Conservation (phyloP, 2,113 vertebrate species). For the Collichthys lucidus region DNA sequence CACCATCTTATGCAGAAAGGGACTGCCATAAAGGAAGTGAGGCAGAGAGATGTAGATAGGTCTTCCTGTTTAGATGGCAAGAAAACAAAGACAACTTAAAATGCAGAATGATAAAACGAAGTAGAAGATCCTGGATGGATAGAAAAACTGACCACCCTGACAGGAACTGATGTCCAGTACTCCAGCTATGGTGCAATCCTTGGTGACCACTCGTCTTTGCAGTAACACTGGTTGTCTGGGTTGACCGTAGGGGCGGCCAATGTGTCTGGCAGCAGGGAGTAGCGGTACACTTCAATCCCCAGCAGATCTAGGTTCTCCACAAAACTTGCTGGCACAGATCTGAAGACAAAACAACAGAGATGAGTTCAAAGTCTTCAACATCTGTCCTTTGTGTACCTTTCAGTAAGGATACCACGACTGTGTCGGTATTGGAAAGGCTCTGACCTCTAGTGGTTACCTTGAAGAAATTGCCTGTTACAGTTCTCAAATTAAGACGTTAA, state of each 20-base stretch:
- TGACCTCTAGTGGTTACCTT: slow-evolving; percentile 71
- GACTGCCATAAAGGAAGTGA: slow-evolving; percentile 91
- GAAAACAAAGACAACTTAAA: neutral
- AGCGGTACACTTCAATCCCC: slow-evolving; percentile 92
- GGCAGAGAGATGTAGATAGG: slow-evolving; percentile 92
- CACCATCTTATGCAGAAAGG: slow-evolving; percentile 66
- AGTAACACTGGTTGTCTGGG: slow-evolving; percentile 90
- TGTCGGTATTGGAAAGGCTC: slow-evolving; percentile 37
- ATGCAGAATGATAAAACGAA: neutral
- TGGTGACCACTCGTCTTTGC: slow-evolving; percentile 76
- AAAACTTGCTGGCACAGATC: slow-evolving; percentile 90
- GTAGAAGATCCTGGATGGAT: too few species aligned
- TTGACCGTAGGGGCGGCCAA: slow-evolving; percentile 87
- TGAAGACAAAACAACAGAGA: slow-evolving; percentile 61
- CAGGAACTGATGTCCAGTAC: slow-evolving; percentile 88
- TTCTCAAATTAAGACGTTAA: neutral
- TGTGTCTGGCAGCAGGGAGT: slow-evolving; percentile 81
- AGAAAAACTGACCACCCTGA: slow-evolving; percentile 81
- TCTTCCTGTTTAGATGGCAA: slow-evolving; percentile 76
- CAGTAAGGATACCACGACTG: neutral
- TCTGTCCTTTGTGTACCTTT: neutral
- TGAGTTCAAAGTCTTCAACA: neutral
- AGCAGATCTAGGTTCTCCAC: slow-evolving; percentile 78
- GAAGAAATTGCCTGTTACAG: slow-evolving; percentile 1
- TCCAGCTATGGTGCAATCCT: slow-evolving; percentile 89